Evolutionary conservation across 2,888 invertebrate species (phyloP).

Genomic region (Gerris lacustris): DNA sequence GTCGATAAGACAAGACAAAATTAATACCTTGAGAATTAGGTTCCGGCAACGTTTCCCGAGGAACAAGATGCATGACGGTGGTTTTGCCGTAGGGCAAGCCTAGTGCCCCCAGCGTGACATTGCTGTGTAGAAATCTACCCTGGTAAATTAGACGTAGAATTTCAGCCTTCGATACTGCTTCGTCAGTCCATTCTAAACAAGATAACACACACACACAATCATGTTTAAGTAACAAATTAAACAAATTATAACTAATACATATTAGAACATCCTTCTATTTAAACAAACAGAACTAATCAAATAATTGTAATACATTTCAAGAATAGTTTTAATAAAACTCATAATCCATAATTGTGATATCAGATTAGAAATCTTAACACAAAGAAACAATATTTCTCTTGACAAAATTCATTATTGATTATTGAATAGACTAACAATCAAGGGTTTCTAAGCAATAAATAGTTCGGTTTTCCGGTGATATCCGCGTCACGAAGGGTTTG

Average conservation of each 20-base stretch:
- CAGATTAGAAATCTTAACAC: too few species aligned
- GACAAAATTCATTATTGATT: too few species aligned
- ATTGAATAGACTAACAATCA: too few species aligned
- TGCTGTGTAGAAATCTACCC: conserved; percentile 98
- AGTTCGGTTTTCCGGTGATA: too few species aligned
- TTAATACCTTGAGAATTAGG: conserved; percentile 85
- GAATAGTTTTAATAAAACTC: too few species aligned
- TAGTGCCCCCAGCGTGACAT: conserved; percentile 94
- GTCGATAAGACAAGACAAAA: background rate
- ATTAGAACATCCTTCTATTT: background rate
- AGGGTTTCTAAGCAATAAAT: too few species aligned
- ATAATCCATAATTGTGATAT: too few species aligned
- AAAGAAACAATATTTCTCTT: too few species aligned
- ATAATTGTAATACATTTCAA: background rate
- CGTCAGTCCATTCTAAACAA: conserved; percentile 86
- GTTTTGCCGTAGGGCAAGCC: conserved; percentile 94
- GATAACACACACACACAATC: conserved; percentile 29
- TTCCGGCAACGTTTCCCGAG: conserved; percentile 96
- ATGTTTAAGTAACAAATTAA: conserved; percentile 26
- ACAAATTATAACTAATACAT: background rate
- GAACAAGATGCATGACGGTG: conserved; percentile 99
- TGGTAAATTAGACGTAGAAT: conserved; percentile 98
- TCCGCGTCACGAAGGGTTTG: too few species aligned
- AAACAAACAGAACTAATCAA: background rate
- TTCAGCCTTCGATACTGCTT: conserved; percentile 90